Conservation (phyloP, 2,888 invertebrate species). For the Nineta flava region DNA sequence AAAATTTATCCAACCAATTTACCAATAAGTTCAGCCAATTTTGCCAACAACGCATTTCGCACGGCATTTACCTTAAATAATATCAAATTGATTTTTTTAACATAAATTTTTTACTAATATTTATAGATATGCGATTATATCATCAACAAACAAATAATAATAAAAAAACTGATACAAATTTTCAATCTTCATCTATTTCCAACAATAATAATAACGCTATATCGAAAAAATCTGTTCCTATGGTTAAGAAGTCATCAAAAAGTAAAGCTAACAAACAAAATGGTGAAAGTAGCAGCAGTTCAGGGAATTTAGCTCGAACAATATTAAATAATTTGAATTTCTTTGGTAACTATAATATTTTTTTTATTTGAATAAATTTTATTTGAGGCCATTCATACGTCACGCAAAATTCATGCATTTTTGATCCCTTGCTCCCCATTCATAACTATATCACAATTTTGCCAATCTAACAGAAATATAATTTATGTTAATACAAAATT, state of each 20-base stretch:
- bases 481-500: no score
- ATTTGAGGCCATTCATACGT: no score
- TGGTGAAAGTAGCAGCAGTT: constrained; percentile 26
- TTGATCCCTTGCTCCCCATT: no score
- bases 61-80: no score
- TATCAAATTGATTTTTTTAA: no score
- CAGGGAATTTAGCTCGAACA: constrained; percentile 55
- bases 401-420: no score
- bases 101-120: neutral
- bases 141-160: neutral
- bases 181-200: neutral
- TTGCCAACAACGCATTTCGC: no score
- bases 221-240: constrained; percentile 6
- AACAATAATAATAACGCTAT: constrained; percentile 4
- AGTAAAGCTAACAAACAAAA: constrained; percentile 22
- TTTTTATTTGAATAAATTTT: constrained; percentile 10
- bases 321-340: constrained; percentile 70
- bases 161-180: neutral
- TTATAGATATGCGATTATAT: constrained; percentile 1
- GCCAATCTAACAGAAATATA: no score
- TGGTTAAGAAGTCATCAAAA: constrained; percentile 23
- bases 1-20: no score
- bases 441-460: no score
- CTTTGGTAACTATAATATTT: constrained; percentile 37
- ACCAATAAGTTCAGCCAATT: no score